phyloP scores from a whole-genome alignment of 2,113 vertebrate genomes.

The Fukomys damarensis region DNA sequence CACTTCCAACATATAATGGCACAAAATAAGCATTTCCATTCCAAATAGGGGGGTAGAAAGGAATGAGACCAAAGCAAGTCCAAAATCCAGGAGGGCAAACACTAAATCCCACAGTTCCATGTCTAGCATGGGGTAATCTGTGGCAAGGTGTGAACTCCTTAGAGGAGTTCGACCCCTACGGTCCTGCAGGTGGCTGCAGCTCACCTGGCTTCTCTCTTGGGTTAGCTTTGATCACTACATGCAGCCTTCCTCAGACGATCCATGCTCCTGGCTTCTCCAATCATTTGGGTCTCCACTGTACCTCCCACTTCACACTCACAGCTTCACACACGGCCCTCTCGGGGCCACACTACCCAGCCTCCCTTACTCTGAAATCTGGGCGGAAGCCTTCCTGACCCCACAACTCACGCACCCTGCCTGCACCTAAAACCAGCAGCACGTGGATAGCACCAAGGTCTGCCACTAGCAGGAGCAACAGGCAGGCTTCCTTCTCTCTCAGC shows the following conservation, averaged over 20 bases:
- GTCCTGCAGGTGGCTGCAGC: background rate
- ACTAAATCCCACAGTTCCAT: background rate
- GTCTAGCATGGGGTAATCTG: background rate
- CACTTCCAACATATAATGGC: background rate
- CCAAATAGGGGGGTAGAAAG: background rate
- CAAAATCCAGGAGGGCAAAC: background rate
- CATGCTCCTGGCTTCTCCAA: background rate
- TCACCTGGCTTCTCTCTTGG: background rate
- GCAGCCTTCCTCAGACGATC: background rate
- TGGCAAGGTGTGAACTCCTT: background rate
- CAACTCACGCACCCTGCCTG: background rate
- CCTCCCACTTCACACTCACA: background rate
- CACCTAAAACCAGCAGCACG: background rate
- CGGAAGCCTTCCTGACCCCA: background rate
- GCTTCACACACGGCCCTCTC: background rate
- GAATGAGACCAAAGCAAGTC: background rate
- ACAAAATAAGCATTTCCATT: background rate
- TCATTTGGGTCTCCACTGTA: background rate
- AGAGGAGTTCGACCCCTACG: background rate
- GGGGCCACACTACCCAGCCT: background rate
- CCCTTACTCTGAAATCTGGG: background rate
- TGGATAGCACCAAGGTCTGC: background rate
- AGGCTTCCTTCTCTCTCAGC: no score
- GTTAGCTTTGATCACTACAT: background rate
- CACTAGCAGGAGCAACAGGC: background rate